Evolutionary conservation across 1,140 invertebrate species (phyloP).

Genomic region (Choristoneura fumiferana): DNA sequence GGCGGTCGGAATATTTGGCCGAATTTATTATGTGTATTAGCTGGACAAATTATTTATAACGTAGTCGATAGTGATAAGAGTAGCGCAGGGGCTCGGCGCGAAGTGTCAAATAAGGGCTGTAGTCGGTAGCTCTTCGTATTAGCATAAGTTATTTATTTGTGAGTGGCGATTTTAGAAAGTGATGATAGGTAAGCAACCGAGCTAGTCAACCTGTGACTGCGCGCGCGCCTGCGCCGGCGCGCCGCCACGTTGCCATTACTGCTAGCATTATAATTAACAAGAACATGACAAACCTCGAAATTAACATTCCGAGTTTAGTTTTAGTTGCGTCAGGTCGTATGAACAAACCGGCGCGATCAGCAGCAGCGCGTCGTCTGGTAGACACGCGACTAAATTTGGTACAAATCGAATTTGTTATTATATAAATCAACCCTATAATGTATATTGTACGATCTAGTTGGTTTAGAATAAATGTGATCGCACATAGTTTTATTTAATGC

Average conservation of each 20-base stretch:
- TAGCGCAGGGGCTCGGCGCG: slow-evolving; percentile 34
- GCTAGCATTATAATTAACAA: slow-evolving; percentile 41
- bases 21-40: slow-evolving; percentile 60
- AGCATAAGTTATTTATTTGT: slow-evolving; percentile 73
- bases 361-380: slow-evolving; percentile 24
- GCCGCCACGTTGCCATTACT: slow-evolving; percentile 63
- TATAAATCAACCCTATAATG: slow-evolving; percentile 46
- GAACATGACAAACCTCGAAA: slow-evolving; percentile 37
- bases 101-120: slow-evolving; percentile 45
- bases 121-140: slow-evolving; percentile 50
- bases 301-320: slow-evolving; percentile 26
- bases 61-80: slow-evolving; percentile 38
- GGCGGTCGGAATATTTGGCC: slow-evolving; percentile 40
- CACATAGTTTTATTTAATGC: slow-evolving; percentile 64
- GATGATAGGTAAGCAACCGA: slow-evolving; percentile 70
- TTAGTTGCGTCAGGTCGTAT: slow-evolving; percentile 37
- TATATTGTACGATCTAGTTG: slow-evolving; percentile 43
- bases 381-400: slow-evolving; percentile 53
- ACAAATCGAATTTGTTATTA: slow-evolving; percentile 67
- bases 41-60: slow-evolving; percentile 74
- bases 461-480: slow-evolving; percentile 55
- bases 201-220: slow-evolving; percentile 69
- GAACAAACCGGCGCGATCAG: slow-evolving; percentile 26
- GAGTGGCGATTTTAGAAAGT: slow-evolving; percentile 50
- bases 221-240: slow-evolving; percentile 28